Evolutionary conservation across 35 echinoderm and acorn worm genomes (phyloP).

Genomic region (Heliocidaris erythrogramma): DNA sequence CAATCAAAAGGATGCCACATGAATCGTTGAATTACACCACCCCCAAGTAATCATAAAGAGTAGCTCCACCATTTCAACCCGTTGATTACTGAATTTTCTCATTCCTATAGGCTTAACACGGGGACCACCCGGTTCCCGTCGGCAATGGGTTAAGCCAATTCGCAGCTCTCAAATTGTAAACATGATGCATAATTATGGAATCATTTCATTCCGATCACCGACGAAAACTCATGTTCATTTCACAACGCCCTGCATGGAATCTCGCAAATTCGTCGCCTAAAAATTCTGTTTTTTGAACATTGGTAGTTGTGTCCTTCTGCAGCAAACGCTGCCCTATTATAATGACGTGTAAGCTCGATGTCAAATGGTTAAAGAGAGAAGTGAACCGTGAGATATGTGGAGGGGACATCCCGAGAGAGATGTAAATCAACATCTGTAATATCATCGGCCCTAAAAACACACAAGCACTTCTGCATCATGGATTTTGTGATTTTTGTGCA

Average conservation of each 20-base stretch:
- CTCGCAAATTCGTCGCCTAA: too few species aligned
- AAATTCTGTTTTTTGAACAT: neutral
- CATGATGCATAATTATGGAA: neutral
- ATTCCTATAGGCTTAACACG: too few species aligned
- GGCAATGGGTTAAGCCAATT: too few species aligned
- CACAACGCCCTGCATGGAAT: too few species aligned
- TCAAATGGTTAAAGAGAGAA: neutral
- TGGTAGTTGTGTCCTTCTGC: neutral
- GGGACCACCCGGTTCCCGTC: too few species aligned
- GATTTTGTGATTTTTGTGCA: neutral
- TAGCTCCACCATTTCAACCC: neutral
- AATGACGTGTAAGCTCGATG: neutral
- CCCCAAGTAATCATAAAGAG: neutral
- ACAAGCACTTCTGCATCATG: neutral
- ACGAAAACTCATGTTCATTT: neutral
- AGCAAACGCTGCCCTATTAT: neutral
- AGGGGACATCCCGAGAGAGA: neutral
- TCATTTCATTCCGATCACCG: neutral
- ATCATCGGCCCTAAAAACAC: neutral
- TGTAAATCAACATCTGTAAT: neutral
- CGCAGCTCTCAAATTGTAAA: neutral
- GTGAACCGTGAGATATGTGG: neutral
- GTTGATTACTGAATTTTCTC: too few species aligned
- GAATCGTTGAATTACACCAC: neutral
- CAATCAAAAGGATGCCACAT: neutral